Evolutionary conservation across 2,797 vertebrate species (phyloP).

Genomic region (Siniperca undulata): DNA sequence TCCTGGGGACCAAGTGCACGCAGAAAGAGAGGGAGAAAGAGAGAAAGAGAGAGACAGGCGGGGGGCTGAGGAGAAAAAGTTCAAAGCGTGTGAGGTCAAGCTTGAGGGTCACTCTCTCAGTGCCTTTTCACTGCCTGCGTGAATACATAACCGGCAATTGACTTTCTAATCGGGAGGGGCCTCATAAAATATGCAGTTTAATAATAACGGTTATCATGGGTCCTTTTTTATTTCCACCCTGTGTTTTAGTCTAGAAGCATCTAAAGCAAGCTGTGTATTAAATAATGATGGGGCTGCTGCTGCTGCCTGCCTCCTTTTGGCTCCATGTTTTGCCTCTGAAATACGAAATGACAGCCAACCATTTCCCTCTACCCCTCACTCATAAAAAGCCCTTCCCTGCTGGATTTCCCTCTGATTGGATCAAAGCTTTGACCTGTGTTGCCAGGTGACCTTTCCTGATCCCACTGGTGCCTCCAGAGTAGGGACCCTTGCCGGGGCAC

Average conservation of each 20-base stretch:
- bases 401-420: slow-evolving; percentile 78
- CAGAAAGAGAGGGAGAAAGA: slow-evolving; percentile 42
- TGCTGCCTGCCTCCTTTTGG: slow-evolving; percentile 46
- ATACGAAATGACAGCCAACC: slow-evolving; percentile 69
- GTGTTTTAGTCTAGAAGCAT: slow-evolving; percentile 66
- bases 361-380: slow-evolving; percentile 49
- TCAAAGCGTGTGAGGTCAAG: slow-evolving; percentile 86
- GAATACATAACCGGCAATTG: slow-evolving; percentile 85
- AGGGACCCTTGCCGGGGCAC: slow-evolving; percentile 63
- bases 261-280: slow-evolving; percentile 62
- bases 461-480: slow-evolving; percentile 66
- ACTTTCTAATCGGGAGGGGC: slow-evolving; percentile 82
- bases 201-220: slow-evolving; percentile 77
- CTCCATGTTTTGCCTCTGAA: slow-evolving; percentile 57
- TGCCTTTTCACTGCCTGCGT: slow-evolving; percentile 76
- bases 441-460: slow-evolving; percentile 74
- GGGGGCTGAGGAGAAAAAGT: slow-evolving; percentile 61
- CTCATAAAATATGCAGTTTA: slow-evolving; percentile 82
- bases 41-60: slow-evolving; percentile 31
- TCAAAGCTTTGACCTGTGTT: slow-evolving; percentile 84
- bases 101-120: slow-evolving; percentile 80
- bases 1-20: slow-evolving; percentile 65
- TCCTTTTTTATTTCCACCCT: slow-evolving; percentile 71
- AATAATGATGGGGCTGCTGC: slow-evolving; percentile 70
- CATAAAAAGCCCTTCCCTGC: slow-evolving; percentile 57